Percentiles rank a stretch among this genome's conserved stretches.
phyloP scores from a whole-genome alignment of 2,888 invertebrate genomes.

The Drosophila algonquin region DNA sequence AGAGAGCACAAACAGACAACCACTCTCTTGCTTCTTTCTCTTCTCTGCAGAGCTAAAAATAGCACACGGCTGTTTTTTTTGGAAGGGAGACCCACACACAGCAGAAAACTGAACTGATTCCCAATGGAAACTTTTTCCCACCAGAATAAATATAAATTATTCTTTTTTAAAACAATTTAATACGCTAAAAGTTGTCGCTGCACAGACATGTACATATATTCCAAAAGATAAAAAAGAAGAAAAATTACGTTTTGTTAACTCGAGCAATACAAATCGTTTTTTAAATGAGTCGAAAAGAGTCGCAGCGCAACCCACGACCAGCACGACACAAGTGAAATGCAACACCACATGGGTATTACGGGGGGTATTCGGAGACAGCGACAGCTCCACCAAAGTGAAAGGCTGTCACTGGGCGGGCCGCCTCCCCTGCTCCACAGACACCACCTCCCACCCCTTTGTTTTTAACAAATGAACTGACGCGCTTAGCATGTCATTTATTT shows the following conservation, averaged over 20 bases:
- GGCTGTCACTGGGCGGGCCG: constrained; percentile 62
- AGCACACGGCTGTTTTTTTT: constrained; percentile 13
- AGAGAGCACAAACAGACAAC: constrained; percentile 7
- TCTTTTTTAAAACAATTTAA: constrained; percentile 45
- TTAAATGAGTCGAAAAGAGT: constrained; percentile 62
- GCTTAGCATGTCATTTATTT: constrained; percentile 68
- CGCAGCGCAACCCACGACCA: constrained; percentile 34
- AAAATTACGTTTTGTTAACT: constrained; percentile 68
- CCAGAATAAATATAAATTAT: constrained; percentile 38
- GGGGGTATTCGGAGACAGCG: constrained; percentile 8
- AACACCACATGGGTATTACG: constrained; percentile 66
- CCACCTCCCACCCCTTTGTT: constrained; percentile 20
- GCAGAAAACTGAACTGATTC: not conserved
- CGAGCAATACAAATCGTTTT: constrained; percentile 74
- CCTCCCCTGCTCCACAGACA: not conserved
- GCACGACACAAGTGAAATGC: constrained; percentile 68
- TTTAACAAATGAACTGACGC: constrained; percentile 69
- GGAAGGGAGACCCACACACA: constrained; percentile 7
- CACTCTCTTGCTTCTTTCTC: constrained; percentile 1
- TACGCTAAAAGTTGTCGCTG: constrained; percentile 43
- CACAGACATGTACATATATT: constrained; percentile 22
- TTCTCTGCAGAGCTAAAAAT: constrained; percentile 46
- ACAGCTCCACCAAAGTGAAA: constrained; percentile 64
- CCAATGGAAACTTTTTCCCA: constrained; percentile 32
- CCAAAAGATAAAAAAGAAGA: constrained; percentile 65